phyloP scores from a whole-genome alignment of 2,113 vertebrate genomes.

The Neopipo cinnamomea region DNA sequence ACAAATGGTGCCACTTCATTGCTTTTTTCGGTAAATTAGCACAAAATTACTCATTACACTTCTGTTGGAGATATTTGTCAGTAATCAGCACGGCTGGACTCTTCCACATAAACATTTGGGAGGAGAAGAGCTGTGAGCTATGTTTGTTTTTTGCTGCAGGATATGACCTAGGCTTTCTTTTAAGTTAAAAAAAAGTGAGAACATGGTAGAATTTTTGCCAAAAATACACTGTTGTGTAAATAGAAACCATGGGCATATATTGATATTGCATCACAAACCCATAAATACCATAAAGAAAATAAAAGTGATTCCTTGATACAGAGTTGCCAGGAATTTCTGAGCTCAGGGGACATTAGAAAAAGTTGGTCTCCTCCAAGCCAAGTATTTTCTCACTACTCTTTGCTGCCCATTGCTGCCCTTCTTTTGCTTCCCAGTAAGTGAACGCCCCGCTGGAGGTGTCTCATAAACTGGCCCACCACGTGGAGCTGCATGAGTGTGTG shows the following conservation, averaged over 20 bases:
- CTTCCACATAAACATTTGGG: neutral
- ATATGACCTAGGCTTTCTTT: neutral
- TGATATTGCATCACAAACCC: constrained; percentile 27
- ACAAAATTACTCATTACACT: neutral
- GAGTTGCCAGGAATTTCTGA: constrained; percentile 42
- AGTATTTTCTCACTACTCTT: neutral
- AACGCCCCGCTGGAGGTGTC: neutral
- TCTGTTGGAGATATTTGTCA: neutral
- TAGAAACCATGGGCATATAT: constrained; percentile 23
- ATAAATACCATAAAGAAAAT: constrained; percentile 50
- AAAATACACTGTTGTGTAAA: constrained; percentile 45
- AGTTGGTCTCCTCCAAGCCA: neutral
- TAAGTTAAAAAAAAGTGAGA: constrained; percentile 14
- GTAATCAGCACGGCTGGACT: neutral
- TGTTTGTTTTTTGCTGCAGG: neutral
- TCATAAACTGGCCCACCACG: neutral
- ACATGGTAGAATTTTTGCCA: neutral
- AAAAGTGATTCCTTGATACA: neutral
- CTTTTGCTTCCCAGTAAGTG: neutral
- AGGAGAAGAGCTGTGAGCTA: neutral
- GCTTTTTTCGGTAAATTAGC: neutral
- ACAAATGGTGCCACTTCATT: neutral
- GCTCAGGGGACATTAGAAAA: constrained; percentile 3
- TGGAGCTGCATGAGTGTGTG: neutral
- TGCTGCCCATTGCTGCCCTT: neutral